Evolutionary conservation across 1,140 invertebrate species (phyloP).

Genomic region (Drosophila prosaltans): DNA sequence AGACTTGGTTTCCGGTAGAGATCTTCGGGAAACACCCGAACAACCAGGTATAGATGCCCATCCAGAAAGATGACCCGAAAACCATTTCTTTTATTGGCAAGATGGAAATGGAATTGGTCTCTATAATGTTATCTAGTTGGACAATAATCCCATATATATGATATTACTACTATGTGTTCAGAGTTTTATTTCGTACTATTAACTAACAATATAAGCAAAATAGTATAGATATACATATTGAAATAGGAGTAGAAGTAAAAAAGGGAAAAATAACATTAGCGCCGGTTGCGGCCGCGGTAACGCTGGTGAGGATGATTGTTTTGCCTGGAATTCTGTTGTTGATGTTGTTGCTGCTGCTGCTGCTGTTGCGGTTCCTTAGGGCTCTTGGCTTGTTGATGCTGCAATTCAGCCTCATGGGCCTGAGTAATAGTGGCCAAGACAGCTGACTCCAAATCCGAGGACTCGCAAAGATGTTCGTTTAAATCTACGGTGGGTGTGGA

Average conservation of each 20-base stretch:
- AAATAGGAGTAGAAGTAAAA: constrained; percentile 19
- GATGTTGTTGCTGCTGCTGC: constrained; percentile 20
- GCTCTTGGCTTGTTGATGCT: background rate
- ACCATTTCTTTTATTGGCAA: constrained; percentile 84
- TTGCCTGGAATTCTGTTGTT: constrained; percentile 26
- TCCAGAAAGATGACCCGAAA: constrained; percentile 70
- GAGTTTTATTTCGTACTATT: constrained; percentile 54
- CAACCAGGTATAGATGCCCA: constrained; percentile 54
- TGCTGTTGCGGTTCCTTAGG: constrained; percentile 30
- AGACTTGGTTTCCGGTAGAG: constrained; percentile 50
- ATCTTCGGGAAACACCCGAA: background rate
- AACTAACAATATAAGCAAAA: constrained; percentile 57
- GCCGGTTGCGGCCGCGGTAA: constrained; percentile 66
- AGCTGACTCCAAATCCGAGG: constrained; percentile 27
- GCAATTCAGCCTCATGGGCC: constrained; percentile 10
- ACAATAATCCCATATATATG: background rate
- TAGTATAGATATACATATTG: constrained; percentile 29
- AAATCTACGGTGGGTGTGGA: constrained; percentile 55
- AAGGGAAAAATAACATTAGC: constrained; percentile 25
- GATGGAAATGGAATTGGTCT: constrained; percentile 88
- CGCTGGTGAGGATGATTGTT: constrained; percentile 59
- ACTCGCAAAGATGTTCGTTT: constrained; percentile 23
- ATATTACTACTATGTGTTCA: constrained; percentile 22
- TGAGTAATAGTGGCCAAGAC: constrained; percentile 22
- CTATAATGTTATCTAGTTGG: constrained; percentile 82